Evolutionary conservation across 2,888 invertebrate genomes (phyloP).

Genomic region (Cerastis rubricosa): DNA sequence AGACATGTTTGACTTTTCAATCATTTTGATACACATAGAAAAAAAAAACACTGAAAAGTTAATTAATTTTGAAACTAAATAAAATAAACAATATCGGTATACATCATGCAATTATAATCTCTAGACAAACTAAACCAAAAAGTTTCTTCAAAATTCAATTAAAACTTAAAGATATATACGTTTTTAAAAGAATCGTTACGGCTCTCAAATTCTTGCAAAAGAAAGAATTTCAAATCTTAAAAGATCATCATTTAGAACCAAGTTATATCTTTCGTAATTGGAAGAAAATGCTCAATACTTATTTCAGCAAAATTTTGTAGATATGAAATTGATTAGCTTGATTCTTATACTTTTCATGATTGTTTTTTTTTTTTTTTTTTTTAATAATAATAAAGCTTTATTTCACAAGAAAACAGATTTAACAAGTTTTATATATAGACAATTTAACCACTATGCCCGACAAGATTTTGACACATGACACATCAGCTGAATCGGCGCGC

Average conservation of each 20-base stretch:
- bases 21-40: neutral
- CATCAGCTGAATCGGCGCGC: too few relatives aligned
- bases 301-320: too few relatives aligned
- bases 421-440: too few relatives aligned
- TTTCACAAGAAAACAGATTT: too few relatives aligned
- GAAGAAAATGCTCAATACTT: too few relatives aligned
- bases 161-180: neutral
- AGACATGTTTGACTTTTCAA: neutral
- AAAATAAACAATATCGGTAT: neutral
- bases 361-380: too few relatives aligned
- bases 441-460: too few relatives aligned
- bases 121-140: neutral
- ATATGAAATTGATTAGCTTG: too few relatives aligned
- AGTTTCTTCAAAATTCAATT: neutral
- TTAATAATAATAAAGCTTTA: too few relatives aligned
- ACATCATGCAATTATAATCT: neutral
- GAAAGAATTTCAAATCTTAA: neutral
- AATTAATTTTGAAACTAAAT: neutral
- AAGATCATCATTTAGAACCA: neutral
- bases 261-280: neutral
- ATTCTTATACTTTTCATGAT: too few relatives aligned
- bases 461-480: too few relatives aligned
- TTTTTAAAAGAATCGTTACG: neutral
- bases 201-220: constrained; percentile 5
- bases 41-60: neutral